Evolutionary conservation across 2,113 vertebrate species (phyloP).

Genomic region (Bubo bubo): DNA sequence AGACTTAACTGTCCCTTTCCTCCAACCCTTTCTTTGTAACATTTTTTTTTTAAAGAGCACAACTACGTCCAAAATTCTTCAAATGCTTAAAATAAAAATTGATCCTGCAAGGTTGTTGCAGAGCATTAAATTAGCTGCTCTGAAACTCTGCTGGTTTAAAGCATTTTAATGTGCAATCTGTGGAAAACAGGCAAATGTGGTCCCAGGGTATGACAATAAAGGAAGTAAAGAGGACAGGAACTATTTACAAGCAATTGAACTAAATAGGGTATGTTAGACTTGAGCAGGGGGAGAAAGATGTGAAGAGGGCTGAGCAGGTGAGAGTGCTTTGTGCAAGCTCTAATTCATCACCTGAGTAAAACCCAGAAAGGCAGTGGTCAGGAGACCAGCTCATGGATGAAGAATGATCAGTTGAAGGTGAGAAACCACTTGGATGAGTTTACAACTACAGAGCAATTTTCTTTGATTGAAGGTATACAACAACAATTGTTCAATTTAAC

Average conservation of each 20-base stretch:
- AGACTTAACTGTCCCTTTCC: neutral
- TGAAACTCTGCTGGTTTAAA: neutral
- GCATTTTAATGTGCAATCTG: neutral
- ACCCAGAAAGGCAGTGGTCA: neutral
- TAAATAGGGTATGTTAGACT: neutral
- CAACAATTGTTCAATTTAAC: neutral
- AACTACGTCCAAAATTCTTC: neutral
- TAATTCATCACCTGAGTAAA: neutral
- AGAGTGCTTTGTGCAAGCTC: neutral
- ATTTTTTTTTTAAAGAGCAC: neutral
- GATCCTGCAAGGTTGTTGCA: neutral
- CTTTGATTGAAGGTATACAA: neutral
- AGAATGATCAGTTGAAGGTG: neutral
- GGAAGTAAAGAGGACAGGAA: neutral
- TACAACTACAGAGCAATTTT: neutral
- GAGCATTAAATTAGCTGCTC: neutral
- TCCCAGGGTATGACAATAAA: neutral
- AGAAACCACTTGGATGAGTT: neutral
- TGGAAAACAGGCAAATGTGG: neutral
- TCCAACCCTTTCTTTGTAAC: neutral
- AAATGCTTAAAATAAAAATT: neutral
- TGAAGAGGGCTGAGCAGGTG: neutral
- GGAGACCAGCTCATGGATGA: neutral
- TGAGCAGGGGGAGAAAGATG: neutral
- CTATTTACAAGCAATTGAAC: neutral